These are phyloP conservation scores for Cistogaster globosa DNA, from an alignment of 2,888 invertebrate species.

Conservation along the genomic window DNA sequence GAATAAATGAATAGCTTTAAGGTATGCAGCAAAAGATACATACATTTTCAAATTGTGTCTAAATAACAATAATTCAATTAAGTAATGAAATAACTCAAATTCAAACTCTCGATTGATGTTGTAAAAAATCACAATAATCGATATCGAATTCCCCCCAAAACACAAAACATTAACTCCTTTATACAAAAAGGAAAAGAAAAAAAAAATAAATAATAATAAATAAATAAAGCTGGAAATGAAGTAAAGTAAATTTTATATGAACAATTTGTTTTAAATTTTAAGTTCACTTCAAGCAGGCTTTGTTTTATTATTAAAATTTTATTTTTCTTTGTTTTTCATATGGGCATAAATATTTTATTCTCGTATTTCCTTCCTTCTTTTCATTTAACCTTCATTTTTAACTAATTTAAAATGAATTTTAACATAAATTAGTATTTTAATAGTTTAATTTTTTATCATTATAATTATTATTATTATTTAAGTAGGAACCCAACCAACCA, in stretches of 20 bases:
- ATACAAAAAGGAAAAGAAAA: too few relatives aligned
- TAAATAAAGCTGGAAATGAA: too few relatives aligned
- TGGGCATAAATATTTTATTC: not conserved
- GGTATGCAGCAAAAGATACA: slow-evolving; percentile 52
- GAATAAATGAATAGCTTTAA: slow-evolving; percentile 68
- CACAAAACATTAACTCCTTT: not conserved
- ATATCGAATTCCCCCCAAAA: not conserved
- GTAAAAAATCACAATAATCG: slow-evolving; percentile 5
- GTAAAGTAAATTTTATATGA: too few relatives aligned
- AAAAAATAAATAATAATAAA: too few relatives aligned
- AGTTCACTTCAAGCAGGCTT: too few relatives aligned
- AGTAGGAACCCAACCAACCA: slow-evolving; percentile 25
- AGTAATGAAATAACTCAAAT: slow-evolving; percentile 9
- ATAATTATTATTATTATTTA: slow-evolving; percentile 58
- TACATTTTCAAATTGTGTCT: slow-evolving; percentile 17
- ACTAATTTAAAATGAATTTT: slow-evolving; percentile 45
- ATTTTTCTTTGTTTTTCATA: too few relatives aligned
- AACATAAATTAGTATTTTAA: slow-evolving; percentile 53
- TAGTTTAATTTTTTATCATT: slow-evolving; percentile 71
- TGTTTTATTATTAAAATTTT: too few relatives aligned
- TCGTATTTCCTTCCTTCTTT: not conserved
- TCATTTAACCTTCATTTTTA: slow-evolving; percentile 10
- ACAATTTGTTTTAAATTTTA: too few relatives aligned
- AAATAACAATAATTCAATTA: slow-evolving; percentile 47
- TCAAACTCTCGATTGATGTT: slow-evolving; percentile 45